A percentile compares a stretch with the other conserved stretches of the same genome.
These are phyloP conservation scores for Nibea albiflora DNA, from an alignment of 2,113 vertebrate species.

Conservation along the genomic window DNA sequence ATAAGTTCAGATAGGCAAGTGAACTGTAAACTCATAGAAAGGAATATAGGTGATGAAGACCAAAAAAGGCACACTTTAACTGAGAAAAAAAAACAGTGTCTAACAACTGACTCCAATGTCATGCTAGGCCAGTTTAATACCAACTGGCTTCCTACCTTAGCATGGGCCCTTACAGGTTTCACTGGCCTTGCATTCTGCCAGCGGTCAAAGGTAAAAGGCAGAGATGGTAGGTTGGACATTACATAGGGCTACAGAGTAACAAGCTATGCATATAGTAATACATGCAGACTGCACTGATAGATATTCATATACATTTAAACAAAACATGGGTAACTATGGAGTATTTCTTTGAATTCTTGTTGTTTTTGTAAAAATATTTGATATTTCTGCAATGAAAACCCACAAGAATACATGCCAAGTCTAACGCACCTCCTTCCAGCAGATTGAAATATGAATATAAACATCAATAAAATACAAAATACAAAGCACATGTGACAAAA, in stretches of 20 bases:
- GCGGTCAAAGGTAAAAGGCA: slow-evolving; percentile 52
- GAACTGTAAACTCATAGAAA: slow-evolving; percentile 4
- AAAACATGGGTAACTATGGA: background rate
- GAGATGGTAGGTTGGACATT: slow-evolving; percentile 51
- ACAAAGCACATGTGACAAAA: background rate
- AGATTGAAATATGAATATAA: background rate
- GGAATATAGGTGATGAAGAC: background rate
- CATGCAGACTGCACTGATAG: background rate
- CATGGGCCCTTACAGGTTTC: slow-evolving; percentile 65
- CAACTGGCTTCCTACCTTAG: slow-evolving; percentile 76
- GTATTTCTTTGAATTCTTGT: background rate
- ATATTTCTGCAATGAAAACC: background rate
- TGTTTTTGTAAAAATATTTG: too few relatives aligned
- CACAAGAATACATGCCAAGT: background rate
- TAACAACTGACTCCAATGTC: slow-evolving; percentile 4
- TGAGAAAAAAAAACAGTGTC: background rate
- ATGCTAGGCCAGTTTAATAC: slow-evolving; percentile 23
- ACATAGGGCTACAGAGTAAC: slow-evolving; percentile 29
- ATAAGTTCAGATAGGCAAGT: background rate
- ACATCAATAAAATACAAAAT: background rate
- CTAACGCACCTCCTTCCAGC: background rate
- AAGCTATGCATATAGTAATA: background rate
- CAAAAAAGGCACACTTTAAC: slow-evolving; percentile 3
- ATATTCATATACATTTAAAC: too few relatives aligned
- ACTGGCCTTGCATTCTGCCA: slow-evolving; percentile 76